Evolutionary conservation across 92 coral and sea anemone species (phyloP).

Genomic region (Epizoanthus stellaris): DNA sequence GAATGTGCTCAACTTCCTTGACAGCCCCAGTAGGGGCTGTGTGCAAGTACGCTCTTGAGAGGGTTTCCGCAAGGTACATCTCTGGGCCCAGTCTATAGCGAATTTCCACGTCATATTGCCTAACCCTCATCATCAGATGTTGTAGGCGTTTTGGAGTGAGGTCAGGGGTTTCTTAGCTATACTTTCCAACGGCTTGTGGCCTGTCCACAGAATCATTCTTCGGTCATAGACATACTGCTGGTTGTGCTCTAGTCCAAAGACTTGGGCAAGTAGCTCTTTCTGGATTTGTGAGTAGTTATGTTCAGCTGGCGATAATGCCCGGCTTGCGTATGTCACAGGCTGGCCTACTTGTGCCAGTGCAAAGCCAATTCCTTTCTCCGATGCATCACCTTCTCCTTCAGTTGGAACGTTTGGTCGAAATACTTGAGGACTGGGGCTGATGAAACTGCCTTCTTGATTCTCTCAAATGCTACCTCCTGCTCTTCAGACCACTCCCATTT

Average conservation of each 20-base stretch:
- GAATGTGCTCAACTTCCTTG: slow-evolving; percentile 57
- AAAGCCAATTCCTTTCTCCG: slow-evolving; percentile 45
- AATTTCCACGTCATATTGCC: slow-evolving; percentile 45
- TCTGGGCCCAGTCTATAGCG: slow-evolving; percentile 39
- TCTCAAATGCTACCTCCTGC: slow-evolving; percentile 45
- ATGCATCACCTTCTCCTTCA: slow-evolving; percentile 51
- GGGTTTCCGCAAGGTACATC: slow-evolving; percentile 40
- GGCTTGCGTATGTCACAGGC: slow-evolving; percentile 55
- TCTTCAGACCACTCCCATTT: slow-evolving; percentile 33
- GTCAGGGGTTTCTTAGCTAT: slow-evolving; percentile 46
- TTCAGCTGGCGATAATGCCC: slow-evolving; percentile 38
- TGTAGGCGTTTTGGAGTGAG: slow-evolving; percentile 60
- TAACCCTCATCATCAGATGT: slow-evolving; percentile 32
- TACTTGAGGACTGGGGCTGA: slow-evolving; percentile 51
- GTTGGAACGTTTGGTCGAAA: slow-evolving; percentile 34
- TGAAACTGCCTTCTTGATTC: slow-evolving; percentile 44
- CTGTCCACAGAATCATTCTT: slow-evolving; percentile 43
- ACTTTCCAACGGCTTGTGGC: slow-evolving; percentile 48
- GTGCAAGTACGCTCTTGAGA: slow-evolving; percentile 45
- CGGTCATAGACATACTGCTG: slow-evolving; percentile 58
- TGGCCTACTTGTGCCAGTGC: slow-evolving; percentile 45
- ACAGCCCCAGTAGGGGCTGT: slow-evolving; percentile 15
- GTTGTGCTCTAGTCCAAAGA: slow-evolving; percentile 54
- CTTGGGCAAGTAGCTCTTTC: slow-evolving; percentile 53
- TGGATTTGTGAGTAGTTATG: slow-evolving; percentile 51